phyloP scores from a whole-genome alignment of 2,888 invertebrate genomes.

The Hermodice carunculata region DNA sequence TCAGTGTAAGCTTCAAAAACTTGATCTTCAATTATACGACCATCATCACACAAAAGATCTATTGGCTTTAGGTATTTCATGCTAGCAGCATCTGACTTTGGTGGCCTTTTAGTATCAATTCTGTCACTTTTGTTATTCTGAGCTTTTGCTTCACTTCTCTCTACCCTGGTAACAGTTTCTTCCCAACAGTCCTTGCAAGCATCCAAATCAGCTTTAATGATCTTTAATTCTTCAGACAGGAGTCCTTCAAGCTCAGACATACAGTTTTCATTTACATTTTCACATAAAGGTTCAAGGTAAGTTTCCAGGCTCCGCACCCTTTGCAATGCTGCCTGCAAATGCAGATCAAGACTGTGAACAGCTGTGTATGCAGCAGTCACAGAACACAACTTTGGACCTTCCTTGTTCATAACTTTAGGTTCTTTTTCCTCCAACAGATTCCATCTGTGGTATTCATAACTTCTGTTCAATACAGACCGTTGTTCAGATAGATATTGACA shows the following conservation, averaged over 20 bases:
- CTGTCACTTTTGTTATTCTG: background rate
- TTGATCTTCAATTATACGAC: too few species aligned
- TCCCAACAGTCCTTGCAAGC: slow-evolving; percentile 60
- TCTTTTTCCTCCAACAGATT: too few species aligned
- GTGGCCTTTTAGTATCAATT: background rate
- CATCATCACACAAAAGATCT: too few species aligned
- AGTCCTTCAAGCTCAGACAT: background rate
- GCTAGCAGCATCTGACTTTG: too few species aligned
- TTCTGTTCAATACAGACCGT: too few species aligned
- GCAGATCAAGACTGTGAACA: slow-evolving; percentile 61
- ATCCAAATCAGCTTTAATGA: slow-evolving; percentile 53
- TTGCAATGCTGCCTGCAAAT: slow-evolving; percentile 56
- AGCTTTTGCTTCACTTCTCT: background rate
- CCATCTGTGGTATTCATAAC: too few species aligned
- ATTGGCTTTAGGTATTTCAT: too few species aligned
- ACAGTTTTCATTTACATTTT: slow-evolving; percentile 24
- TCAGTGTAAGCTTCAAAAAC: slow-evolving; percentile 61
- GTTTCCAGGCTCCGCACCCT: slow-evolving; percentile 34
- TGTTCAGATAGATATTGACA: too few species aligned
- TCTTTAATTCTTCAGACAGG: slow-evolving; percentile 38
- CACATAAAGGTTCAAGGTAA: background rate
- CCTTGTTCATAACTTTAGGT: too few species aligned
- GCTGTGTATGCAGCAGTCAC: slow-evolving; percentile 50
- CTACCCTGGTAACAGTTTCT: slow-evolving; percentile 33
- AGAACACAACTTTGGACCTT: too few species aligned